Base-by-base conservation (phyloP, 2,888 invertebrate genomes). In the Cephus nigrinus region DNA sequence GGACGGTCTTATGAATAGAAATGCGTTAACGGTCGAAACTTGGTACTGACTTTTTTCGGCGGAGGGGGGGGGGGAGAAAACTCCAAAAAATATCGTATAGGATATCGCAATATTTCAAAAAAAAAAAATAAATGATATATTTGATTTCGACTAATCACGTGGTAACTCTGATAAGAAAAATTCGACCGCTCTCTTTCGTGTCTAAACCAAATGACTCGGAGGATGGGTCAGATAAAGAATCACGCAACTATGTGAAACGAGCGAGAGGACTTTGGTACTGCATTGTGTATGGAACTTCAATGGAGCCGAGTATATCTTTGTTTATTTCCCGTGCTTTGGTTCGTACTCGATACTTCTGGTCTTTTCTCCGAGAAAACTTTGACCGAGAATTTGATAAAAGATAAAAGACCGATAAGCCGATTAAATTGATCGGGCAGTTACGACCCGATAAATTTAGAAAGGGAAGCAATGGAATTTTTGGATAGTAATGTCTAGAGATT, bases 1-100 rank as follows among this genome's bases (percentile, higher is more conserved):
- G 40, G 40, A 40, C 23, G 15, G 23, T 55, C 23, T 55, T 82
- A 86, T 86, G 86, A 87, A 87, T 87, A 85, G 82, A 83, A 85
- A 84, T 86, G 83, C 83, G 82, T 81, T 84, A 85, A 71, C 71
- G 32, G 31, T 31, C 71, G 32, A 32, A 71, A 71, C 31, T 71
- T 3, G 15, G 31, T 71, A 71, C 12, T 71, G 0, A 31, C 31
- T 33, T 69, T 69, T n/a, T 31, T 30, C 69, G 12, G 12, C n/a
- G 12, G 5, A 15, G 33, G 4, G 3, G 12, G 5, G 30, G 30
- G 31, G 11, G 12, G 5, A 1, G 4, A 0, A 31, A 71, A 3
- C 1, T 71, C 12, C 31, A 71, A 0, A 55, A 55, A 23, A 55
- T 23, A 40, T 40, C 15, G 23, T 23, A 23, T 9, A 2, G 55